Evolutionary conservation across 2,113 vertebrate genomes (phyloP).

Genomic region (Cathartes aura): DNA sequence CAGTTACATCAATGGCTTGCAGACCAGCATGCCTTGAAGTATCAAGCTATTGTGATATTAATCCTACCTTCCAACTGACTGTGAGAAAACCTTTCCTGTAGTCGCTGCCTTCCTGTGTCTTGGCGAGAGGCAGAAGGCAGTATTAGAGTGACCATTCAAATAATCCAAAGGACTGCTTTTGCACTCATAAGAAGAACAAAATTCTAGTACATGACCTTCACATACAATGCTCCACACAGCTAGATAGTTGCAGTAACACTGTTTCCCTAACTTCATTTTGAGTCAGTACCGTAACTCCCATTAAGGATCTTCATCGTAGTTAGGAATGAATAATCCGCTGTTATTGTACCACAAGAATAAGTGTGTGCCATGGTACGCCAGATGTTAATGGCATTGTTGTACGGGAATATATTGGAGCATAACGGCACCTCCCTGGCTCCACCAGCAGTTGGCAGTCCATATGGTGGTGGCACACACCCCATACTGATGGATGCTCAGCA

Average conservation of each 20-base stretch:
- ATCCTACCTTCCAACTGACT: not conserved
- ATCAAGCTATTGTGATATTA: not conserved
- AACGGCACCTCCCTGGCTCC: slow-evolving; percentile 15
- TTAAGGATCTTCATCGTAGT: not conserved
- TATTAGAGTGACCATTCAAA: not conserved
- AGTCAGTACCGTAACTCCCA: not conserved
- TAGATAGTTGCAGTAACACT: not conserved
- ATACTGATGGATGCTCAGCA: slow-evolving; percentile 65
- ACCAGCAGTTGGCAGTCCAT: slow-evolving; percentile 58
- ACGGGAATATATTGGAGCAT: slow-evolving; percentile 22
- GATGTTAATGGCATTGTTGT: slow-evolving; percentile 48
- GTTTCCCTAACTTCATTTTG: not conserved
- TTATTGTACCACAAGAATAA: not conserved
- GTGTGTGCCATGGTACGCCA: slow-evolving; percentile 5
- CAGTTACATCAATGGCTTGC: not conserved
- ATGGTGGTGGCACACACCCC: slow-evolving; percentile 60
- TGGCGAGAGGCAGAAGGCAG: not conserved
- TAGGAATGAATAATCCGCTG: slow-evolving; percentile 59
- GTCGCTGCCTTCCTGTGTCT: not conserved
- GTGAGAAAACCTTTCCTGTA: not conserved
- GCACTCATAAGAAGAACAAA: not conserved
- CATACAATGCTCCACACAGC: fast-evolving
- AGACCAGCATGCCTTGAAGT: not conserved
- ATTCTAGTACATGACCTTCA: fast-evolving
- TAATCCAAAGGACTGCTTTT: not conserved